Evolutionary conservation across 2,888 invertebrate genomes (phyloP).

Genomic region (Heliconius cydno): DNA sequence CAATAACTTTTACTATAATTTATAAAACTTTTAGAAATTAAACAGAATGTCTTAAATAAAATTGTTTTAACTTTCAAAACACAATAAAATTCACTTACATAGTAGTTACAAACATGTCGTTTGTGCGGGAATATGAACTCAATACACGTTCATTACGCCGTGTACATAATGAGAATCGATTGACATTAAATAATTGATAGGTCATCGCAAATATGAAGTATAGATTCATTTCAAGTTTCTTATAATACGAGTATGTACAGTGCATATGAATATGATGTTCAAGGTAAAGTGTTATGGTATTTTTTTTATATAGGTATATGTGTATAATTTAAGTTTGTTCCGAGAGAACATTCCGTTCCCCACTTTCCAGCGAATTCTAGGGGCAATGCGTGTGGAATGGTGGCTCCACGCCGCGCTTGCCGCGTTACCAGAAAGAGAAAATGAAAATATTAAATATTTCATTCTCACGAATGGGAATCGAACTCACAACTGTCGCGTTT

Average conservation of each 20-base stretch:
- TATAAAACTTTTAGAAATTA: background rate
- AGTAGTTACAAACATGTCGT: conserved; percentile 54
- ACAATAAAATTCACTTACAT: conserved; percentile 52
- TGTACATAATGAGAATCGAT: conserved; percentile 39
- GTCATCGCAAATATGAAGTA: conserved; percentile 39
- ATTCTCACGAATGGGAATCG: background rate
- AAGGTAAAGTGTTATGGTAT: background rate
- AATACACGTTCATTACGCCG: conserved; percentile 29
- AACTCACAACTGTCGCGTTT: background rate
- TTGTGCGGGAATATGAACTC: conserved; percentile 30
- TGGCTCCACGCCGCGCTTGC: background rate
- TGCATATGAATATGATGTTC: background rate
- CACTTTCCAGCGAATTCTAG: background rate
- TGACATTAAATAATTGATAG: conserved; percentile 44
- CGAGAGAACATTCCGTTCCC: background rate
- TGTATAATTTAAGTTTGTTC: background rate
- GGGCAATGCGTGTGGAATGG: background rate
- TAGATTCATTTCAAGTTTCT: conserved; percentile 2
- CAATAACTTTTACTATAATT: background rate
- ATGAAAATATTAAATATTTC: background rate
- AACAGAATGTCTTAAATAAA: background rate
- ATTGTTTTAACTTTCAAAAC: background rate
- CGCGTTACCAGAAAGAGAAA: background rate
- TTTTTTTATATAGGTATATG: background rate
- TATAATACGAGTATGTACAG: background rate